phyloP scores from a whole-genome alignment of 2,888 invertebrate species.

The Trachelus tabidus region DNA sequence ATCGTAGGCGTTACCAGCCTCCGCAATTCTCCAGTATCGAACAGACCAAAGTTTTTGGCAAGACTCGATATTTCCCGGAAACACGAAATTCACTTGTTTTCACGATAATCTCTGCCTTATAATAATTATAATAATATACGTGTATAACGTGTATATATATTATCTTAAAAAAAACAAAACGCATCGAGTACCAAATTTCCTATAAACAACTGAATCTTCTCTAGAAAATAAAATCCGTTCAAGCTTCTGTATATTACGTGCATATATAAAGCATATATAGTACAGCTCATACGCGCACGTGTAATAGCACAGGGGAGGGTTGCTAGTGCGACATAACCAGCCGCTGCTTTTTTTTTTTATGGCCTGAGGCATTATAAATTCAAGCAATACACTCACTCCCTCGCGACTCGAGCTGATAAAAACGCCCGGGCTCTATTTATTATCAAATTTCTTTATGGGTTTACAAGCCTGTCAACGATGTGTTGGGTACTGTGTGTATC shows the following conservation, averaged over 20 bases:
- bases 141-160: neutral
- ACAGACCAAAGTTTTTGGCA: conserved; percentile 9
- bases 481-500: conserved; percentile 16
- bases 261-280: neutral
- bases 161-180: neutral
- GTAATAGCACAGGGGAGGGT: conserved; percentile 11
- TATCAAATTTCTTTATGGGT: conserved; percentile 65
- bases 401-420: conserved; percentile 40
- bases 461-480: conserved; percentile 59
- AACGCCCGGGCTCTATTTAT: conserved; percentile 53
- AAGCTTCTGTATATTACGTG: neutral
- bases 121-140: neutral
- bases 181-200: neutral
- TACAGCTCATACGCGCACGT: conserved; percentile 1
- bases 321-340: conserved; percentile 28
- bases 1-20: conserved; percentile 32
- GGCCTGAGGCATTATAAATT: conserved; percentile 56
- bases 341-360: conserved; percentile 51
- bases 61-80: conserved; percentile 18
- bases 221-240: neutral
- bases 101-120: conserved; percentile 4
- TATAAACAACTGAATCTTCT: neutral
- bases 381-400: conserved; percentile 40
- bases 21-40: neutral
- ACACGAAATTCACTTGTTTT: conserved; percentile 16